These are phyloP conservation scores for Falco cherrug DNA, from an alignment of 2,797 vertebrate genomes.

Conservation along the genomic window DNA sequence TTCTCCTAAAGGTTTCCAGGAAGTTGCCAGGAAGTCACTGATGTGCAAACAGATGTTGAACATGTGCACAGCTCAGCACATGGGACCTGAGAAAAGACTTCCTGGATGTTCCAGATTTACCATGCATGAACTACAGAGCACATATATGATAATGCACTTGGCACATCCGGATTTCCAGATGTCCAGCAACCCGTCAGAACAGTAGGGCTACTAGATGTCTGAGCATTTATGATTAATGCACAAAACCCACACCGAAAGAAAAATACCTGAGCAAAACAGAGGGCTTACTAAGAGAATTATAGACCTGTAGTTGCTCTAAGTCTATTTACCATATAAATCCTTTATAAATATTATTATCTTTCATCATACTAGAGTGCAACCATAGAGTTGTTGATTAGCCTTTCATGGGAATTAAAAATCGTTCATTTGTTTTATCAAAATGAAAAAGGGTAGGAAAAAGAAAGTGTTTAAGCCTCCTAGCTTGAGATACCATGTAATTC, in stretches of 20 bases:
- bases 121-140: rapidly evolving
- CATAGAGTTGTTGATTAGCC: neutral
- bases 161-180: neutral
- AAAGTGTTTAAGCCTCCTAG: neutral
- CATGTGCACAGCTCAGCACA: neutral
- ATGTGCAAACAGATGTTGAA: neutral
- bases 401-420: neutral
- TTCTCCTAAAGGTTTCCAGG: neutral
- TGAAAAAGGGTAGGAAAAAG: neutral
- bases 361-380: neutral
- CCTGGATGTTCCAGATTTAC: neutral
- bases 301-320: neutral
- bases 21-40: neutral
- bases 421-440: neutral
- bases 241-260: neutral
- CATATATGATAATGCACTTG: neutral
- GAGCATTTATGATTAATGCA: neutral
- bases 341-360: neutral
- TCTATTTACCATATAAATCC: neutral
- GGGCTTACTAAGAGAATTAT: neutral
- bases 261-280: neutral
- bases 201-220: neutral
- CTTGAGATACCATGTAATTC: neutral
- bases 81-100: neutral
- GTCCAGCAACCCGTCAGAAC: neutral